Evolutionary conservation across 2,797 vertebrate species (phyloP).

Genomic region (Phoeniculus purpureus): DNA sequence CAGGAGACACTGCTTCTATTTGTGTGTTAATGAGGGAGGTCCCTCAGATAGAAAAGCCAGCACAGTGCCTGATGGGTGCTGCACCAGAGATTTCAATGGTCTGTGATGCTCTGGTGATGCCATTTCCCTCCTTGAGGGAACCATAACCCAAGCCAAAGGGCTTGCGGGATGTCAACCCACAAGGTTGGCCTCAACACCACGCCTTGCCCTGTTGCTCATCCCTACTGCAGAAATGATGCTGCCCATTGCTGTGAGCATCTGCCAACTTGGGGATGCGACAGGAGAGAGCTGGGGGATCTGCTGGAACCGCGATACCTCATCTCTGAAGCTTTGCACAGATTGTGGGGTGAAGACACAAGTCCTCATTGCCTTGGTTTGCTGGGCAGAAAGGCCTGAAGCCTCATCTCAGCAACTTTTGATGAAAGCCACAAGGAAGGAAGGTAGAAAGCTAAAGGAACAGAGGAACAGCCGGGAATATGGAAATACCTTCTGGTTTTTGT

Average conservation of each 20-base stretch:
- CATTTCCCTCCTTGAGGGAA: not conserved
- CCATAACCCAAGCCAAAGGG: not conserved
- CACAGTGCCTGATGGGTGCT: not conserved
- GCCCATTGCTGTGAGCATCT: not conserved
- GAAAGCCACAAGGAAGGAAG: not conserved
- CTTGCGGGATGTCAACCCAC: not conserved
- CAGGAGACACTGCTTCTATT: not conserved
- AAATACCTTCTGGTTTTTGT: not conserved
- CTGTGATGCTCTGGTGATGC: not conserved
- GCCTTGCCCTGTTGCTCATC: too few relatives aligned
- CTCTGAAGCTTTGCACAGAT: not conserved
- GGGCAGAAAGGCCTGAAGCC: not conserved
- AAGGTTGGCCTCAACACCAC: not conserved
- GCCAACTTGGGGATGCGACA: not conserved
- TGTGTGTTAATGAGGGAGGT: not conserved
- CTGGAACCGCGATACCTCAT: accelerated
- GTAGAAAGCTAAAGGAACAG: not conserved
- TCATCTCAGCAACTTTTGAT: not conserved
- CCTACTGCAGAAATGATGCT: accelerated
- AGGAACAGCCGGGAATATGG: accelerated
- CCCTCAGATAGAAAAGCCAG: not conserved
- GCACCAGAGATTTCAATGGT: not conserved
- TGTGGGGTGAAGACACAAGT: accelerated
- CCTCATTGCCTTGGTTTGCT: not conserved
- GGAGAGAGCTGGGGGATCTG: accelerated